Base-by-base conservation (phyloP, 2,888 invertebrate species). In the Poecilus cupreus region DNA sequence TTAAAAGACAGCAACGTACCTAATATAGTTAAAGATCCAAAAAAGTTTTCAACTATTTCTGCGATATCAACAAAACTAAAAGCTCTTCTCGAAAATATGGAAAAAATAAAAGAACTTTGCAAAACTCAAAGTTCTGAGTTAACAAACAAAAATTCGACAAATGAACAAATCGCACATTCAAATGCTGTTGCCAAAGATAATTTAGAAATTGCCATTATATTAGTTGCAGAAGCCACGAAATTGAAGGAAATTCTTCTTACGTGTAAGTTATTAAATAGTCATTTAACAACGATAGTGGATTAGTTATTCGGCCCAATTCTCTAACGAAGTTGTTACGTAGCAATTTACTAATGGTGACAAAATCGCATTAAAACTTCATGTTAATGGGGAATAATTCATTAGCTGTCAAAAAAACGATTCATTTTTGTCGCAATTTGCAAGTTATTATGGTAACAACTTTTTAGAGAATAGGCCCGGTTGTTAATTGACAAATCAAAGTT, bases 1-100 rank as follows among this genome's bases (percentile, higher is more conserved):
- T 86, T 92, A 2, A 87, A 87, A 83, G 83, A 81, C 18, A 86
- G 84, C 77, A 74, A 57, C 20, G 83, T 84, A 74, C 84, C 81
- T 32, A 84, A 85, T 26, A 83, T 86, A 87, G 60, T 22, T 82
- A 3, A 83, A 89, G 49, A 86, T 86, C 76, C 86, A 87, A 80
- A 87, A 86, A 84, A 85, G 86, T 16, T 85, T 85, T 83, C 88
- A 87, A 83, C 84, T 83, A 11, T 60, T 54, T 32, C 78, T 26
- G 74, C 3, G 4, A 11, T 43, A 32, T 72, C 74, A 22, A 70
- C 39, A 72, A 18, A 57, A 24, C 49, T 51, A 26, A 18, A 37
- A 13, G 32, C 54, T 24, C 22, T 72, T 10, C 8, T 79, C 39
- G 43, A 82, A 51, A 60, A 51, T n/a, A 79, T 82, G 43, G 80